Evolutionary conservation across 2,113 vertebrate genomes (phyloP).

Genomic region (Spea bombifrons): DNA sequence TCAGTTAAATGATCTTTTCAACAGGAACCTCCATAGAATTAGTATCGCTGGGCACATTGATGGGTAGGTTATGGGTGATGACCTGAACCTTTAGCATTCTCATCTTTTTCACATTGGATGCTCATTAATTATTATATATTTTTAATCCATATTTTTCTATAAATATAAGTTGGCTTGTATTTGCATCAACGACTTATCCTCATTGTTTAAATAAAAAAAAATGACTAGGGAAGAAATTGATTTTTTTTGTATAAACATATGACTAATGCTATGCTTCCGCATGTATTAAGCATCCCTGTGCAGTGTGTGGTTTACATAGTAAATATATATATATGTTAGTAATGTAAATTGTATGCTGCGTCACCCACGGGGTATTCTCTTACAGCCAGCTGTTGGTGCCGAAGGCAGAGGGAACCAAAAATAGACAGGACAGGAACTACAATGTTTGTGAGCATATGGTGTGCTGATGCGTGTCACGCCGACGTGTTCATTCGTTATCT

Average conservation of each 20-base stretch:
- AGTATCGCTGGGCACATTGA: too few relatives aligned
- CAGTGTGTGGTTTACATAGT: constrained; percentile 15
- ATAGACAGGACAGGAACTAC: constrained; percentile 14
- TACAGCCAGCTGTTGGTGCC: constrained; percentile 36
- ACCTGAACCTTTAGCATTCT: too few relatives aligned
- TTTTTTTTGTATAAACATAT: not conserved
- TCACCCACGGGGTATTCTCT: constrained; percentile 34
- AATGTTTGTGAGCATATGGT: constrained; percentile 40
- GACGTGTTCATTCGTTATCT: constrained; percentile 29
- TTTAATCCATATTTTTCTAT: too few relatives aligned
- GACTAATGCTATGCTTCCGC: not conserved
- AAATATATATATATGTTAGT: constrained; percentile 21
- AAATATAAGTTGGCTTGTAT: too few relatives aligned
- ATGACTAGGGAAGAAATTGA: not conserved
- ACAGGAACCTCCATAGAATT: too few relatives aligned
- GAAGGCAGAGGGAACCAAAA: constrained; percentile 10
- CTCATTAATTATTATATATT: too few relatives aligned
- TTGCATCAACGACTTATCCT: too few relatives aligned
- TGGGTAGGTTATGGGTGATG: too few relatives aligned
- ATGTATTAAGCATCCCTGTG: constrained; percentile 14
- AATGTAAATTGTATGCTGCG: constrained; percentile 13
- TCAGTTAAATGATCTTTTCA: too few relatives aligned
- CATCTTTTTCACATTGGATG: too few relatives aligned
- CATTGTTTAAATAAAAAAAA: not conserved
- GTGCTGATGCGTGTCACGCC: not conserved